These are phyloP conservation scores for Nettapus auritus DNA, from an alignment of 2,113 vertebrate genomes.

Conservation along the genomic window DNA sequence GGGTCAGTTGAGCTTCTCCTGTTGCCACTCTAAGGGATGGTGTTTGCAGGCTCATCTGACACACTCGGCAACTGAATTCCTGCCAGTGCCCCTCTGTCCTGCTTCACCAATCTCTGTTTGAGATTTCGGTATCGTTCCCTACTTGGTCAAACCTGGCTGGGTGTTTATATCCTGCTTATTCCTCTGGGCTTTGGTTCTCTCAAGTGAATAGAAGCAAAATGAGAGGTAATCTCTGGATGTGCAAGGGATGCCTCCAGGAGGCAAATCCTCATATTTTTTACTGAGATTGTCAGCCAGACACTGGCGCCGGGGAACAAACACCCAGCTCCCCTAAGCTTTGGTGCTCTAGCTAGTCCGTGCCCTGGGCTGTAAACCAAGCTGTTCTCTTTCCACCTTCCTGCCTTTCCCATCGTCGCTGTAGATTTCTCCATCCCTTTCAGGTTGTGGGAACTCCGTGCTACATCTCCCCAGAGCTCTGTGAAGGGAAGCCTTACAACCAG, in stretches of 20 bases:
- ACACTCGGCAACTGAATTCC: background rate
- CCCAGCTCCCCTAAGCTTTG: background rate
- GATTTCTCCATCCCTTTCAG: constrained; percentile 64
- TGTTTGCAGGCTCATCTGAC: background rate
- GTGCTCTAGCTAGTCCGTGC: background rate
- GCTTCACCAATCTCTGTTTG: constrained; percentile 17
- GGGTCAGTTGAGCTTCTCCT: background rate
- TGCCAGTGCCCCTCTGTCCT: background rate
- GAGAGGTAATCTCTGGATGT: background rate
- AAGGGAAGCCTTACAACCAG: constrained; percentile 98
- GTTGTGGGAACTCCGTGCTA: constrained; percentile 97
- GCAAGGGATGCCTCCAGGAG: background rate
- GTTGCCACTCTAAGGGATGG: background rate
- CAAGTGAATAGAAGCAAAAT: background rate
- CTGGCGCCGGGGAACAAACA: constrained; percentile 1
- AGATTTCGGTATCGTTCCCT: background rate
- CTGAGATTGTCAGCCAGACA: background rate
- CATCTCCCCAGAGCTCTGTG: constrained; percentile 97
- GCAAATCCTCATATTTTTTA: background rate
- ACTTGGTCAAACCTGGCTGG: constrained; percentile 21
- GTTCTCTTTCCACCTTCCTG: background rate
- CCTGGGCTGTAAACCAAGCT: background rate
- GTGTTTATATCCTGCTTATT: background rate
- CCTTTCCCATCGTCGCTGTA: background rate
- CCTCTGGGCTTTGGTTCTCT: constrained; percentile 16